Evolutionary conservation across 2,888 invertebrate genomes (phyloP).

Genomic region (Pteria penguin): DNA sequence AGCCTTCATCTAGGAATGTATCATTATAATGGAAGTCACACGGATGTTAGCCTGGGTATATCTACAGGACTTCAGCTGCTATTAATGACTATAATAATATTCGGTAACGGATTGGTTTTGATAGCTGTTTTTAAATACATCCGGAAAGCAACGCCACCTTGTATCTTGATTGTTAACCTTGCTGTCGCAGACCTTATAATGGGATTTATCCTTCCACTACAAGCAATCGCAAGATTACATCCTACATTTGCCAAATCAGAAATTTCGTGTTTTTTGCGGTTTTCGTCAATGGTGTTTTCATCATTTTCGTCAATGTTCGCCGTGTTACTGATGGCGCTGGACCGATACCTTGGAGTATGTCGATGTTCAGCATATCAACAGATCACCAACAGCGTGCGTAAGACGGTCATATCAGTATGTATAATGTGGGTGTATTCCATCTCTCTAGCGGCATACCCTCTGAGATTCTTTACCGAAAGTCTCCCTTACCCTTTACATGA

Average conservation of each 20-base stretch:
- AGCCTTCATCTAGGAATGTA: no score
- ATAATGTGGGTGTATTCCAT: conserved; percentile 1
- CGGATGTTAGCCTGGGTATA: no score
- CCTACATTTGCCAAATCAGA: conserved; percentile 3
- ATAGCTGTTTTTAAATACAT: conserved; percentile 1
- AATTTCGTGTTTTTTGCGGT: not conserved
- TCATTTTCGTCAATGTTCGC: conserved; percentile 25
- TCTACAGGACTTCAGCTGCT: conserved; percentile 9
- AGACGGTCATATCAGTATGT: not conserved
- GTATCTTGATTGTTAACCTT: conserved; percentile 19
- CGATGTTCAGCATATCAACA: not conserved
- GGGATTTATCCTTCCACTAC: conserved; percentile 5
- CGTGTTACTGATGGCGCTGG: conserved; percentile 12
- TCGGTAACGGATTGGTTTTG: conserved; percentile 19
- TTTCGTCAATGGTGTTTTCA: conserved; percentile 15
- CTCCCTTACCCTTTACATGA: not conserved
- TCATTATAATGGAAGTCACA: no score
- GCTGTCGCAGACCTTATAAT: conserved; percentile 23
- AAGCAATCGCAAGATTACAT: conserved; percentile 9
- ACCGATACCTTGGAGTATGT: conserved; percentile 8
- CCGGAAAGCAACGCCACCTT: not conserved
- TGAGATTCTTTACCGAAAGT: not conserved
- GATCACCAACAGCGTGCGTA: not conserved
- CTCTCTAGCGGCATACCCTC: not conserved
- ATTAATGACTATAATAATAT: not conserved